Evolutionary conservation across 2,113 vertebrate species (phyloP).

Genomic region (Prunella fulvescens): DNA sequence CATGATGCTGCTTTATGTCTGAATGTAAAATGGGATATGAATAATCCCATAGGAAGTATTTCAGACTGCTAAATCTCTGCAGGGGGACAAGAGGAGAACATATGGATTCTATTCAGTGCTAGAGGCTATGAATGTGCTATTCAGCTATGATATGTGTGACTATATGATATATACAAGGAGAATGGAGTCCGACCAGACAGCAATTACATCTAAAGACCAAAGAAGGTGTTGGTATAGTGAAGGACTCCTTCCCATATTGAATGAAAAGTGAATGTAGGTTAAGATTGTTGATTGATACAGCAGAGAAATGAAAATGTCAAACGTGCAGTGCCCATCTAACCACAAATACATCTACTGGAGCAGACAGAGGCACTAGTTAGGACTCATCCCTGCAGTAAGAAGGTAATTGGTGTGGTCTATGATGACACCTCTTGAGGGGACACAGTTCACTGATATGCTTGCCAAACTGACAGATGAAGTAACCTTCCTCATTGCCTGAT

Average conservation of each 20-base stretch:
- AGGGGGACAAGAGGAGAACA: neutral
- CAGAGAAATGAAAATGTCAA: neutral
- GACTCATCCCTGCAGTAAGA: neutral
- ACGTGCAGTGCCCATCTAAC: neutral
- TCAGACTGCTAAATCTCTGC: neutral
- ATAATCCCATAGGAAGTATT: neutral
- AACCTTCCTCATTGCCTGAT: neutral
- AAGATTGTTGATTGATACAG: neutral
- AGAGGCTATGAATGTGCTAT: neutral
- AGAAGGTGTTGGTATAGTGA: neutral
- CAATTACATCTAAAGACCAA: neutral
- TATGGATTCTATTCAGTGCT: neutral
- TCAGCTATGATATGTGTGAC: neutral
- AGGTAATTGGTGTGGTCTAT: neutral
- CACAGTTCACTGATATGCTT: fast-evolving
- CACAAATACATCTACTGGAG: neutral
- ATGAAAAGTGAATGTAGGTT: neutral
- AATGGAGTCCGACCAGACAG: neutral
- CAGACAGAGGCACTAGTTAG: neutral
- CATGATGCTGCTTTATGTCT: neutral
- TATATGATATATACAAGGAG: neutral
- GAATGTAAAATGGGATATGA: neutral
- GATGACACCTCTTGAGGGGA: neutral
- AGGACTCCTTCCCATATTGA: neutral
- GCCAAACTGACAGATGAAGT: neutral